Evolutionary conservation across 1,140 invertebrate genomes (phyloP), one percentile per base, ranked within the genome.

Genomic region (Ephestia elutella): DNA sequence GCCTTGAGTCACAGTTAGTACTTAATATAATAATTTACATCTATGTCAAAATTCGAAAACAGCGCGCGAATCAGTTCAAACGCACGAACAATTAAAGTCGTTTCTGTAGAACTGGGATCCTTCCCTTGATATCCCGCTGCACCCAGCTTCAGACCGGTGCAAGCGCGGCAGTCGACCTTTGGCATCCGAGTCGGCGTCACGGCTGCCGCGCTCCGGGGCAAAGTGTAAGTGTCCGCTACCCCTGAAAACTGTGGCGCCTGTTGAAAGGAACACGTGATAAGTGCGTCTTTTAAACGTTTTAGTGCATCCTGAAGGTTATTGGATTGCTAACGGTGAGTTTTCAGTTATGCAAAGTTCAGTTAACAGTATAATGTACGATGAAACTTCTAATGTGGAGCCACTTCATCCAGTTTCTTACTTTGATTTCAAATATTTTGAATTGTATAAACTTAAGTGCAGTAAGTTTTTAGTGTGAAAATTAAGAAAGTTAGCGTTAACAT

Each of bases 11-110:
- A n/a, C n/a, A n/a, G n/a, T n/a, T n/a, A n/a, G n/a, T n/a, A n/a
- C n/a, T n/a, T n/a, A n/a, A n/a, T 25, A 25, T 25, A 25, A 3
- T 25, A 3, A 25, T 25, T 25, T 25, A 3, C 21, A 3, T 25
- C 7, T 25, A 3, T 25, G 2, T 25, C 21, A 25, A 25, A 25
- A 25, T 25, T 3, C 7, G 21, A 35, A 35, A 35, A 5, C 32
- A 35, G 8, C 3, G 32, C 32, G 32, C 32, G 32, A 13, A 11
- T 5, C 13, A 35, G 66, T 68, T n/a, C n/a, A 62, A 62, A 70
- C 67, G 61, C 60, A 70, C 63, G 60, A 70, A 67, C 59, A 65
- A 70, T 68, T 63, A 60, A 69, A 54, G 63, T 62, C 49, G 62
- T 62, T 64, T 61, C 61, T 56, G 60, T 60, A 55, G 57, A 7